A percentile compares a stretch with the other conserved stretches of the same genome.
Evolutionary conservation across 1,140 invertebrate species (phyloP).

Genomic region (Psilanteris sp.): DNA sequence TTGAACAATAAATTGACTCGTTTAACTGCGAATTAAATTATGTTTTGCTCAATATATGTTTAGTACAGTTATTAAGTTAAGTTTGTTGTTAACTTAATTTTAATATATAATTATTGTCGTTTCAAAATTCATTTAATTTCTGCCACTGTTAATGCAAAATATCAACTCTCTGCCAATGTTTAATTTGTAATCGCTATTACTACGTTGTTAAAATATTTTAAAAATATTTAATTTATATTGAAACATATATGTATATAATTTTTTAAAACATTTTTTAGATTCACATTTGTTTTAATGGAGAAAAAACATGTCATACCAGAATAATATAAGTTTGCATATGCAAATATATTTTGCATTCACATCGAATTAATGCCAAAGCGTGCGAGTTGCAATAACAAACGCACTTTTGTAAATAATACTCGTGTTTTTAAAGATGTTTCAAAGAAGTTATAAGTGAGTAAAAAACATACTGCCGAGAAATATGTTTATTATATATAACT

Average conservation of each 20-base stretch:
- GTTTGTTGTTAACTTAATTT: too few relatives aligned
- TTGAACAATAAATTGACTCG: too few relatives aligned
- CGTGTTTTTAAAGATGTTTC: constrained; percentile 39
- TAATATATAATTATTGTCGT: constrained; percentile 31
- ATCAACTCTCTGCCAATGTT: too few relatives aligned
- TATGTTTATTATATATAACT: too few relatives aligned
- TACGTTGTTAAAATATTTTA: constrained; percentile 32
- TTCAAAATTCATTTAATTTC: constrained; percentile 23
- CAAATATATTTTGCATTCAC: constrained; percentile 55
- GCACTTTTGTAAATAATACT: constrained; percentile 69
- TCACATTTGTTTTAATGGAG: too few relatives aligned
- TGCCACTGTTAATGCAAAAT: not conserved
- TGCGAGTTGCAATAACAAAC: constrained; percentile 64
- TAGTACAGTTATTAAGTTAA: too few relatives aligned
- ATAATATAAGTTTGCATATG: constrained; percentile 41
- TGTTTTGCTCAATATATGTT: too few relatives aligned
- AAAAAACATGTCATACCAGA: constrained; percentile 32
- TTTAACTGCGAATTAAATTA: too few relatives aligned
- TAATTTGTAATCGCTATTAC: constrained; percentile 15
- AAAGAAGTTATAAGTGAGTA: constrained; percentile 22
- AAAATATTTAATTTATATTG: too few relatives aligned
- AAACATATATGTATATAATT: too few relatives aligned
- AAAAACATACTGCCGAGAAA: too few relatives aligned
- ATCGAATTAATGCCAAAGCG: constrained; percentile 72
- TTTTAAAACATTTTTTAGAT: too few relatives aligned